Conservation (phyloP, 1,140 invertebrate species). For the Branchinecta lynchi region DNA sequence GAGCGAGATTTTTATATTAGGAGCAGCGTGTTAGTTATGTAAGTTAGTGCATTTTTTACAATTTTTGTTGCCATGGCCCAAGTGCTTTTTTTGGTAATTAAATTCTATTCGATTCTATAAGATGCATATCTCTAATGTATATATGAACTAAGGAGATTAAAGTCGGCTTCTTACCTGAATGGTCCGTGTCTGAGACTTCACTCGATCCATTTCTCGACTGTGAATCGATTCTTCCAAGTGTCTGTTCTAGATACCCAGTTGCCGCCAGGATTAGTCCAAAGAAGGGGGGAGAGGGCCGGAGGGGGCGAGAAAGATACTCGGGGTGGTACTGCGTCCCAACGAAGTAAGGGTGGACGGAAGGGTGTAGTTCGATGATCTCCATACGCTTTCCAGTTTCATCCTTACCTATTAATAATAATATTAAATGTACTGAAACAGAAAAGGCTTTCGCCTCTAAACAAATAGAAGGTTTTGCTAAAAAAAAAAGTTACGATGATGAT, state of each 20-base stretch:
- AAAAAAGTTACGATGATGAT: too few species aligned
- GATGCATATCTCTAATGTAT: too few species aligned
- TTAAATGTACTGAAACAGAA: too few species aligned
- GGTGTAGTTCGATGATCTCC: conserved; percentile 46
- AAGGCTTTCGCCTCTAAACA: too few species aligned
- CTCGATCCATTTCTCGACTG: neutral
- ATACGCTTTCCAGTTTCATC: conserved; percentile 46
- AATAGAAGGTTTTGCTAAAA: too few species aligned
- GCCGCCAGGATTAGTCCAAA: conserved; percentile 81
- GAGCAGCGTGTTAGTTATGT: too few species aligned
- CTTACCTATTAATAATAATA: conserved; percentile 64
- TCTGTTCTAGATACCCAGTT: conserved; percentile 44
- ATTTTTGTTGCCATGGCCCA: too few species aligned
- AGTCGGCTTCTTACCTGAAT: neutral
- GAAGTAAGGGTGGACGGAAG: conserved; percentile 68
- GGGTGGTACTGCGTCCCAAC: conserved; percentile 95
- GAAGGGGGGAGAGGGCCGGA: conserved; percentile 88
- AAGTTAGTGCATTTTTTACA: too few species aligned
- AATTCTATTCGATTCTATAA: too few species aligned
- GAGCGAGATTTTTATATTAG: too few species aligned
- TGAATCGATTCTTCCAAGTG: neutral
- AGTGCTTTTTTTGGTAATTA: too few species aligned
- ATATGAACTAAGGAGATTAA: too few species aligned
- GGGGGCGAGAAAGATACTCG: conserved; percentile 84
- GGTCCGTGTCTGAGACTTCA: neutral